Evolutionary conservation across 2,113 vertebrate species (phyloP).

Genomic region (Zapus hudsonius): DNA sequence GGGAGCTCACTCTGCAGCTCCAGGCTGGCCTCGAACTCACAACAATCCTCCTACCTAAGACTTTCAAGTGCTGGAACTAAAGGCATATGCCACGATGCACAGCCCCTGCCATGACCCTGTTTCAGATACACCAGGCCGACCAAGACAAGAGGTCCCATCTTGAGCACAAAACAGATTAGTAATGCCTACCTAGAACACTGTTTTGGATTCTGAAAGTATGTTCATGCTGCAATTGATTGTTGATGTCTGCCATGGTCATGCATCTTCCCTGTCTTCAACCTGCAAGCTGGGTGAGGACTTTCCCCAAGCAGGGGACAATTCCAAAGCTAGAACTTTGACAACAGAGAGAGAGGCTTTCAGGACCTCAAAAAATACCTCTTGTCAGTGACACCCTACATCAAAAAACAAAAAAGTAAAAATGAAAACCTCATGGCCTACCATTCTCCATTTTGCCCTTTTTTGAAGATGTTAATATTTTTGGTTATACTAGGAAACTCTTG

Average conservation of each 20-base stretch:
- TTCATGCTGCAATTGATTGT: background rate
- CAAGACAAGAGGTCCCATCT: background rate
- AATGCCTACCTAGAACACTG: background rate
- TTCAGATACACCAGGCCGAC: background rate
- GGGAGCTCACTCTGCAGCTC: too few relatives aligned
- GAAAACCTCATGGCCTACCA: too few relatives aligned
- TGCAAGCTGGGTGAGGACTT: background rate
- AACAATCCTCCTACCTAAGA: too few relatives aligned
- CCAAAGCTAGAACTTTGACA: background rate
- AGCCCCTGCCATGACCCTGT: background rate
- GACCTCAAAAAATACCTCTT: background rate
- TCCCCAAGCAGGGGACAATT: background rate
- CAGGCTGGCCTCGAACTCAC: too few relatives aligned
- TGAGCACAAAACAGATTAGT: fast-evolving
- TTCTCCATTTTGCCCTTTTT: background rate
- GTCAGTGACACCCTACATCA: too few relatives aligned
- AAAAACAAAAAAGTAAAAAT: too few relatives aligned
- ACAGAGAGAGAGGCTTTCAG: background rate
- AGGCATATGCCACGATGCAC: too few relatives aligned
- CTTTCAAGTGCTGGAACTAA: too few relatives aligned
- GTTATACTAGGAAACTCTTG: constrained; percentile 32
- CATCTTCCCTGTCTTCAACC: background rate
- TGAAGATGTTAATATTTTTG: background rate
- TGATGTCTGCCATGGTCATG: background rate
- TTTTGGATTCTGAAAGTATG: background rate